Conservation (phyloP, 2,888 invertebrate species). For the Apamea anceps region DNA sequence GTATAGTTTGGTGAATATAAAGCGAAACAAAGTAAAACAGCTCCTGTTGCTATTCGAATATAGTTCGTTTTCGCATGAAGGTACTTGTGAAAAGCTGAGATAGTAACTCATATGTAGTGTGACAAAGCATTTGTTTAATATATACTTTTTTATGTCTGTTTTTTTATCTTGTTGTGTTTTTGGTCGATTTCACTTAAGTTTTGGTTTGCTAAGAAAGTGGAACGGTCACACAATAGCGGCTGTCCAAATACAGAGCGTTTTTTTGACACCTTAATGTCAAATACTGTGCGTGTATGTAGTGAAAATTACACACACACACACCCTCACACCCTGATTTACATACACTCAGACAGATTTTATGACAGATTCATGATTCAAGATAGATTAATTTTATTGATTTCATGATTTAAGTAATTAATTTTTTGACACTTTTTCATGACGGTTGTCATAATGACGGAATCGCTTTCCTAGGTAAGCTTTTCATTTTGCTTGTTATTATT, state of each 20-base stretch:
- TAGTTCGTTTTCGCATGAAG: constrained; percentile 12
- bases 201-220: neutral
- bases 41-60: neutral
- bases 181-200: neutral
- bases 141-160: too few relatives aligned
- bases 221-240: neutral
- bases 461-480: neutral
- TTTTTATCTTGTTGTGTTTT: neutral
- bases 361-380: too few relatives aligned
- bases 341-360: too few relatives aligned
- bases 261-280: neutral
- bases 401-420: too few relatives aligned
- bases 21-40: constrained; percentile 21
- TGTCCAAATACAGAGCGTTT: neutral
- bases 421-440: neutral
- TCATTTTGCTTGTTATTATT: too few relatives aligned
- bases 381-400: too few relatives aligned
- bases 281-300: neutral
- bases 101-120: constrained; percentile 38
- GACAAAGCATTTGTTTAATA: constrained; percentile 15
- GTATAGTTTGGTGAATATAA: constrained; percentile 25
- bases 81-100: constrained; percentile 34
- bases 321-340: too few relatives aligned
- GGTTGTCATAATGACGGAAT: too few relatives aligned
- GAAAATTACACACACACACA: neutral